phyloP scores from a whole-genome alignment of 1,140 invertebrate genomes.

The Uloborus diversus region DNA sequence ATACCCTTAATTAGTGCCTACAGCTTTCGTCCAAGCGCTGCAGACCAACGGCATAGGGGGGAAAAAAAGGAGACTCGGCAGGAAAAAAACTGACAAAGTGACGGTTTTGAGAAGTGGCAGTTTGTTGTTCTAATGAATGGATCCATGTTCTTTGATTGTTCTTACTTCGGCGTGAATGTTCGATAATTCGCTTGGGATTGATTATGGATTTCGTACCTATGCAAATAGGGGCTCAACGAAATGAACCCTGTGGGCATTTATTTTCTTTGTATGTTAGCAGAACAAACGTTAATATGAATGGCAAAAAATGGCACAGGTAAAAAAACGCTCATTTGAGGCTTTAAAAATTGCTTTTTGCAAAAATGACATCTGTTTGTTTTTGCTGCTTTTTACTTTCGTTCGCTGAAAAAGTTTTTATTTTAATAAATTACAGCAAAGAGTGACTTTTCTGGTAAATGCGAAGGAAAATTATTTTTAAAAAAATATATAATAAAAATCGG shows the following conservation, averaged over 20 bases:
- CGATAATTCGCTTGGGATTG: conserved; percentile 19
- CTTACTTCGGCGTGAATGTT: conserved; percentile 16
- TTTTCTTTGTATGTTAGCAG: not conserved
- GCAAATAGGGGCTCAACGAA: conserved; percentile 13
- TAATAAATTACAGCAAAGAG: no score
- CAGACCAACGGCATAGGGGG: no score
- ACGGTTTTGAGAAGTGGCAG: conserved; percentile 15
- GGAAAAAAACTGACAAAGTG: conserved; percentile 41
- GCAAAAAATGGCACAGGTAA: not conserved
- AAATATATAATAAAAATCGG: no score
- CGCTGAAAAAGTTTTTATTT: no score
- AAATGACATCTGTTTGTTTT: no score
- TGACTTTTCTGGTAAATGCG: no score
- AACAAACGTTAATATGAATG: not conserved
- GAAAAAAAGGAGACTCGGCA: not conserved
- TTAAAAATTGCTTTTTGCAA: not conserved
- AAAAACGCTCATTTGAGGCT: not conserved
- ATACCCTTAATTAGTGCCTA: conserved; percentile 51
- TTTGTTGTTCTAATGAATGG: conserved; percentile 54
- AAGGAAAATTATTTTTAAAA: no score
- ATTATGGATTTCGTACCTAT: conserved; percentile 21
- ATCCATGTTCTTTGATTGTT: conserved; percentile 37
- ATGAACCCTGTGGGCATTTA: conserved; percentile 29
- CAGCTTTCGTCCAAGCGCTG: conserved; percentile 33
- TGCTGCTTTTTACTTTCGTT: no score